Base-by-base conservation (phyloP, 2,888 invertebrate genomes). In the Rhagium mordax region DNA sequence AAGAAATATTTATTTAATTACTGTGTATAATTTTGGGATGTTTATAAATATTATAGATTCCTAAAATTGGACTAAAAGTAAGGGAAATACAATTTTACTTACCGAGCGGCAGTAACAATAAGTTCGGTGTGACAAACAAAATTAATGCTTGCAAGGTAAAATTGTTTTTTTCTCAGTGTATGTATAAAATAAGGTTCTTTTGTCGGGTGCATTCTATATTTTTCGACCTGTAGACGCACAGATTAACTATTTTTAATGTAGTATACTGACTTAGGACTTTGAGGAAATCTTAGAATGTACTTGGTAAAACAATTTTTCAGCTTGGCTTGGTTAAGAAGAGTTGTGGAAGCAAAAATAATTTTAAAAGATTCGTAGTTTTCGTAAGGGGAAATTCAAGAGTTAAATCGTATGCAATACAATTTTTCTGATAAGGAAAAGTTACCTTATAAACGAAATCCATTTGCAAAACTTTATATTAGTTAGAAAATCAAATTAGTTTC, bases 161-260 rank as follows among this genome's bases (percentile, higher is more conserved):
- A 57, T 51, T 67, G 66, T 47, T 24, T 57, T 41, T 67, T 57
- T 47, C 47, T 47, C 47, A 15, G 13, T 65, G 6, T 53, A 20
- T 53, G 53, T 67, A 41, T 67, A 67, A 67, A 33, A 57, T 57
- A 67, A 67, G 47, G 21, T 10, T 47, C 33, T 57, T 53, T 67
- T 20, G 15, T 33, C 70, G 27, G 29, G 70, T 49, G 53, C 61
- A 64, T 64, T 70, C 41, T 64, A 62, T 27, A 21, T 33, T 49
- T 59, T 59, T 59, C 55, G 33, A 29, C 4, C n/a, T 33, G 70
- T 70, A 70, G 70, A 55, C 70, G 70, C 70, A 70, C 70, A 70
- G 70, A 70, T 62, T 49, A 70, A 70, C 55, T 62, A 62, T 64
- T 70, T 70, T 70, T 59, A 24, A 62, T 20, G 27, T 29, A 57